Conservation (phyloP, 2,797 vertebrate species). For the Halcyon chelicuti region DNA sequence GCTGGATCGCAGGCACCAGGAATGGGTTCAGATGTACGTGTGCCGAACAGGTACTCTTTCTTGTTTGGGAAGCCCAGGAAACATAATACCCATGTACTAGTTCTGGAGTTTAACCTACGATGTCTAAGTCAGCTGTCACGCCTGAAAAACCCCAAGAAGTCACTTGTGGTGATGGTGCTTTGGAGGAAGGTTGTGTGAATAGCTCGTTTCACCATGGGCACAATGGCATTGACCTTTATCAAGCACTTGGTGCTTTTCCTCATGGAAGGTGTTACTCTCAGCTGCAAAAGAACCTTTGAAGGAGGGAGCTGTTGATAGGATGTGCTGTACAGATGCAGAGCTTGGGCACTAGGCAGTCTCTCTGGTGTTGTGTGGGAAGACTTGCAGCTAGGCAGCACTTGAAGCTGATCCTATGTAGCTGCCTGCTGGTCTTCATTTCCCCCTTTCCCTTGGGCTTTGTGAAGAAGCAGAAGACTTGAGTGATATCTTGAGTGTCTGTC, state of each 20-base stretch:
- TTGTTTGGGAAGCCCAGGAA: background rate
- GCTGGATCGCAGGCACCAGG: background rate
- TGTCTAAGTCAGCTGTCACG: background rate
- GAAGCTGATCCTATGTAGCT: background rate
- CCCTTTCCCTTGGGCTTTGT: accelerated
- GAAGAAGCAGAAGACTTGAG: background rate
- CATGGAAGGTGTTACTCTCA: background rate
- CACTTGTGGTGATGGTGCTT: background rate
- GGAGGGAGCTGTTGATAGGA: background rate
- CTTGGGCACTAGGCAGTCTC: background rate
- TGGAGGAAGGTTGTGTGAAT: background rate
- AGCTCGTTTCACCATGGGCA: background rate
- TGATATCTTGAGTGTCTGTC: background rate
- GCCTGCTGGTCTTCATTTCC: background rate
- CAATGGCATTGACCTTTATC: background rate
- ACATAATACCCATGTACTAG: accelerated
- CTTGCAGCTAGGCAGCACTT: background rate
- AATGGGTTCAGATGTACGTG: background rate
- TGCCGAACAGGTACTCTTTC: background rate
- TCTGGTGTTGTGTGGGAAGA: background rate
- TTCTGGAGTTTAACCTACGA: accelerated
- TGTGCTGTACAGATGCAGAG: background rate
- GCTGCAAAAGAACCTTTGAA: background rate
- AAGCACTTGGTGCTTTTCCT: background rate
- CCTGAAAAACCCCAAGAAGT: background rate